Evolutionary conservation across 2,797 vertebrate genomes (phyloP), one percentile per base, ranked within the genome.

Genomic region (Halcyon smyrnensis): DNA sequence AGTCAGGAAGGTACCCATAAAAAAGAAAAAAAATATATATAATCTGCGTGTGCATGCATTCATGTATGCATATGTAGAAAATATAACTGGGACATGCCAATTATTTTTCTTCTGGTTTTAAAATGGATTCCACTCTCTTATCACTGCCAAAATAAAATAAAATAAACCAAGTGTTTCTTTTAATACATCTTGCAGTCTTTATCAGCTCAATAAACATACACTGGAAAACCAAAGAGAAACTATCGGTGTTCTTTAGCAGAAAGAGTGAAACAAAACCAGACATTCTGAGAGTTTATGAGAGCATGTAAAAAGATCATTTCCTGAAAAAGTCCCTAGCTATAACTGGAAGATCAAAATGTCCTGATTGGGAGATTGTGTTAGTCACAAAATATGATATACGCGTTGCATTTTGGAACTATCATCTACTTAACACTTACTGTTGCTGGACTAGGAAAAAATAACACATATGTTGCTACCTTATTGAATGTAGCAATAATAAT

Each of bases 241-340:
- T 90, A 50, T 92, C 83, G 90, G 91, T 95, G 64, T 82, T 92
- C 90, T 94, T 89, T 80, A 87, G 86, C 76, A 88, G 67, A 76
- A 81, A 70, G 87, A 95, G 41, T 1, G 87, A 96, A 97, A 88
- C 85, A 93, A 93, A 95, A 94, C 87, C 95, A 97, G 95, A 94
- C 95, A 64, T 92, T 93, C 80, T 84, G 91, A 39, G 86, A 79
- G 57, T 97, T 97, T 97, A 97, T 96, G 91, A 84, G 95, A 86
- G 70, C 62, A 65, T 88, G 93, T 97, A 94, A 96, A 97, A 97
- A 89, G 79, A 96, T 78, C 27, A 90, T 97, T 97, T 97, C 95
- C 95, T 97, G 95, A 80, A 94, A 96, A 96, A 92, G 85, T 90
- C 86, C 86, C 43, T 62, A 78, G 93, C 59, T 94, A n/a, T 90